These are phyloP conservation scores for Perizoma flavofasciatum DNA, from an alignment of 2,888 invertebrate species.

Conservation along the genomic window DNA sequence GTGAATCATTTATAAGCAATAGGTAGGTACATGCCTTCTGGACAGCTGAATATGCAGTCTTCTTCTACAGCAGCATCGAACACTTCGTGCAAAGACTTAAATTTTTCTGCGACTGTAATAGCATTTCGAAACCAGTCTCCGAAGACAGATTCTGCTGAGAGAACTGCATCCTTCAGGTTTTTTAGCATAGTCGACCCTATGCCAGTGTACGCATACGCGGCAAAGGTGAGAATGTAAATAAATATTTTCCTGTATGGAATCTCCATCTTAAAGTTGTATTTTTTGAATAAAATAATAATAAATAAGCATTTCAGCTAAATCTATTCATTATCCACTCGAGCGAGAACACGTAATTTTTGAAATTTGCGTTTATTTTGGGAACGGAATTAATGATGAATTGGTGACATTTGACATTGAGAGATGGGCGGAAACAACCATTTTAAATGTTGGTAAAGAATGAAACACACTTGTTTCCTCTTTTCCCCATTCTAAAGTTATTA, in stretches of 20 bases:
- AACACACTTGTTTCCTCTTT: neutral
- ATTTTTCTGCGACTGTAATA: conserved; percentile 88
- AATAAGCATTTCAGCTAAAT: conserved; percentile 4
- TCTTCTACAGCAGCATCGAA: conserved; percentile 94
- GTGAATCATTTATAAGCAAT: conserved; percentile 8
- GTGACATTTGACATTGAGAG: conserved; percentile 1
- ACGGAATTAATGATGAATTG: too few species aligned
- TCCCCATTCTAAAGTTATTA: conserved; percentile 15
- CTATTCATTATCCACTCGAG: conserved; percentile 3
- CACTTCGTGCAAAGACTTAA: conserved; percentile 90
- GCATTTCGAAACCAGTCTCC: conserved; percentile 90
- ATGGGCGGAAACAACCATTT: conserved; percentile 3
- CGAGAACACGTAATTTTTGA: conserved; percentile 28
- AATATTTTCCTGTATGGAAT: conserved; percentile 89
- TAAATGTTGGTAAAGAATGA: neutral
- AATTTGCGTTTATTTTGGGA: conserved; percentile 20
- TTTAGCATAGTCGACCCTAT: conserved; percentile 89
- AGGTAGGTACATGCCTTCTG: conserved; percentile 80
- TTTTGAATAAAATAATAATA: neutral
- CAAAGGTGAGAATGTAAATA: conserved; percentile 89
- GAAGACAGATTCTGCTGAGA: conserved; percentile 91
- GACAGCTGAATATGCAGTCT: conserved; percentile 90
- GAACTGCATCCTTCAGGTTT: conserved; percentile 90
- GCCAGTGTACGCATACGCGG: conserved; percentile 91
- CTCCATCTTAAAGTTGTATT: conserved; percentile 82